Base-by-base conservation (phyloP, 2,888 invertebrate genomes). In the Oscheius sp. region DNA sequence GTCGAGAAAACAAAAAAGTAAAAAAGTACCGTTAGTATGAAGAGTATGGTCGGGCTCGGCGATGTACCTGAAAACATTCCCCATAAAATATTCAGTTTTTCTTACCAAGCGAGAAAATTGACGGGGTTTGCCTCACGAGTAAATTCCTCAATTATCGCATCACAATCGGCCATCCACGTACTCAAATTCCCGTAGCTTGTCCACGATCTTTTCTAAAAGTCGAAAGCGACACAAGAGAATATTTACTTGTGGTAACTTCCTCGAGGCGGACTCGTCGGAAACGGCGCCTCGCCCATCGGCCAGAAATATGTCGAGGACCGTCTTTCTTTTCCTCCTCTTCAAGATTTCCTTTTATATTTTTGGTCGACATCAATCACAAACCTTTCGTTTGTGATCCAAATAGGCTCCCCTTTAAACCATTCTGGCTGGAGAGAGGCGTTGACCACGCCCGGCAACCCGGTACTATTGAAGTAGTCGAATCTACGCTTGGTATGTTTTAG, bases 1-100 rank as follows among this genome's bases (percentile, higher is more conserved):
- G n/a, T n/a, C n/a, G n/a, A n/a, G n/a, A n/a, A n/a, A n/a, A n/a
- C n/a, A n/a, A n/a, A n/a, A n/a, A n/a, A n/a, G n/a, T n/a, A n/a
- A n/a, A n/a, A n/a, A n/a, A n/a, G n/a, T n/a, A 18, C 90, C 90
- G 81, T 77, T 85, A 5, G 63, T 3, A 81, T 90, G 90, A 1
- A 89, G 89, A 49, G 66, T 66, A 16, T 49, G 63, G 79, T 90
- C 90, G 2, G 90, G 90, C 72, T 90, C 87, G 46, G 88, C 83
- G 68, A 88, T 89, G 80, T 90, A 90, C 35, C 35, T 35, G 35
- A 35, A 9, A 3, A 3, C 35, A 3, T 35, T 35, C 35, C 35
- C 9, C 35, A 35, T 6, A 35, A 6, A 9, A 9, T 9, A 35
- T 35, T 35, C 5, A 3, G 3, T 9, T 6, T 35, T 9, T 9